Conservation (phyloP, 2,113 vertebrate species). For the Hystrix brachyura region DNA sequence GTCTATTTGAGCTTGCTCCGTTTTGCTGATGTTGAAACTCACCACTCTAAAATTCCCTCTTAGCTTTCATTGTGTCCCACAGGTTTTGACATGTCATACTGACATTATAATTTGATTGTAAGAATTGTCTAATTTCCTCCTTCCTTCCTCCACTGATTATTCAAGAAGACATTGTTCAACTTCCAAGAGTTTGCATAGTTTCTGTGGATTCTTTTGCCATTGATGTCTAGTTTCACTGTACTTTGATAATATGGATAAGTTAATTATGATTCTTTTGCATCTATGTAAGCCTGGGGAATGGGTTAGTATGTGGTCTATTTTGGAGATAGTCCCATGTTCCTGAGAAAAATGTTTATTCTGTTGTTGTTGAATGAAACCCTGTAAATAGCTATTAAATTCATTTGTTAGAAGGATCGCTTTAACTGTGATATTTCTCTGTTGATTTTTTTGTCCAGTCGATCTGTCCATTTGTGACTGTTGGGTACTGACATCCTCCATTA, state of each 20-base stretch:
- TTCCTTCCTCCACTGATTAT: neutral
- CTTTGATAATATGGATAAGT: too few relatives aligned
- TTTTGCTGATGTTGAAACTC: too few relatives aligned
- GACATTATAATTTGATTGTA: neutral
- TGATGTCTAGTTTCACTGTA: neutral
- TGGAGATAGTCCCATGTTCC: neutral
- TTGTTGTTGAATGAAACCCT: neutral
- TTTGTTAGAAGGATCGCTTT: neutral
- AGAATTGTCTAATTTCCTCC: neutral
- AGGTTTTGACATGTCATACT: neutral
- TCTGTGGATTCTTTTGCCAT: neutral
- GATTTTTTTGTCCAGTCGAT: neutral
- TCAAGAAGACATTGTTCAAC: neutral
- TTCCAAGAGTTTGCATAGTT: neutral
- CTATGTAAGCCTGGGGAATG: neutral
- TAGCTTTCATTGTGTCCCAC: neutral
- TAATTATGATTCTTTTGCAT: neutral
- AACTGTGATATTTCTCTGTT: neutral
- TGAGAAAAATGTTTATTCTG: neutral
- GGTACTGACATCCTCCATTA: neutral
- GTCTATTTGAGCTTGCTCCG: too few relatives aligned
- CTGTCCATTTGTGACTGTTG: neutral
- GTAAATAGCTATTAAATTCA: neutral
- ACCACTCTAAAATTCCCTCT: too few relatives aligned
- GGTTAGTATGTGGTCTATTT: neutral